phyloP scores from a whole-genome alignment of 2,888 invertebrate species.

The Criorhina ranunculi region DNA sequence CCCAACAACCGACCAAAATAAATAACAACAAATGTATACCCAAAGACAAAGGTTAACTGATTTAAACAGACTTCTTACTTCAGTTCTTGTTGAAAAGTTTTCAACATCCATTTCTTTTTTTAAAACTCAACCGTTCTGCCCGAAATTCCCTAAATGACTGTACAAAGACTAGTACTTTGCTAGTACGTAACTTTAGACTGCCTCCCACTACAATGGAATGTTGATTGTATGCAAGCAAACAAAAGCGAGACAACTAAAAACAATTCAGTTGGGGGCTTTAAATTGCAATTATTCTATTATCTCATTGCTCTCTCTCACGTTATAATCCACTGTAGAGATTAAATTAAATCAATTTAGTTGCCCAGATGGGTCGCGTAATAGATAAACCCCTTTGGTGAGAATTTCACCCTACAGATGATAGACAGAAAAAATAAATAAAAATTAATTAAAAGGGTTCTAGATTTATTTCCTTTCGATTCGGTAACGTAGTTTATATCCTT shows the following conservation, averaged over 20 bases:
- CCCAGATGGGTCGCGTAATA: constrained; percentile 25
- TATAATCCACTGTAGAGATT: constrained; percentile 53
- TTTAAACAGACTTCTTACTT: constrained; percentile 28
- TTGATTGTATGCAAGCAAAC: constrained; percentile 17
- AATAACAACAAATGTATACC: background rate
- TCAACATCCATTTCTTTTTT: constrained; percentile 5
- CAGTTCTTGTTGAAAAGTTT: background rate
- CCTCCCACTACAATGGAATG: constrained; percentile 26
- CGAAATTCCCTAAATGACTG: constrained; percentile 35
- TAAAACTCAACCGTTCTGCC: constrained; percentile 18
- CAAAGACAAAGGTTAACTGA: background rate
- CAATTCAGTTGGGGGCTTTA: background rate
- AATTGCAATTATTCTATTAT: constrained; percentile 72
- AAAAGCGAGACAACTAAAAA: constrained; percentile 3
- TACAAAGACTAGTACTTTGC: constrained; percentile 2
- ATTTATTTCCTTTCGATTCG: no score
- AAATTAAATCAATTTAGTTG: constrained; percentile 54
- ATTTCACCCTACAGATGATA: constrained; percentile 16
- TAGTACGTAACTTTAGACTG: constrained; percentile 20
- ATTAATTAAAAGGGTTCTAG: no score
- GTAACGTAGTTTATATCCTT: no score
- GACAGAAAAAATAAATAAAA: background rate
- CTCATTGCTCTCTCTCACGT: constrained; percentile 23
- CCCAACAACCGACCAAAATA: background rate
- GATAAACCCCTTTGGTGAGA: background rate